Evolutionary conservation across 2,888 invertebrate species (phyloP), one percentile per base, ranked within the genome.

Genomic region (Troides helena): DNA sequence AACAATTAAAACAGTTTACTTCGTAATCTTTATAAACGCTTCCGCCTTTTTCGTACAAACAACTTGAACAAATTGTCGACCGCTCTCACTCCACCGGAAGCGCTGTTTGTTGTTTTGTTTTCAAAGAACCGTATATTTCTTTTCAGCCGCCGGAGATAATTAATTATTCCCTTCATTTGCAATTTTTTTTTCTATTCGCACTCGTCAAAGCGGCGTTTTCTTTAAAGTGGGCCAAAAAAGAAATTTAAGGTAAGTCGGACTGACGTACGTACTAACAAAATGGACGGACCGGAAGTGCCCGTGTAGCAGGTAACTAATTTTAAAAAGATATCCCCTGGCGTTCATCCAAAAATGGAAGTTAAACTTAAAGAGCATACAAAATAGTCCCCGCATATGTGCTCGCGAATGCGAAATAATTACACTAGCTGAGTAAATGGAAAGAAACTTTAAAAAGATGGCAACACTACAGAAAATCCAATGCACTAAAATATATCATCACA

Each of bases 141-240:
- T 65, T 68, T 77, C 76, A 76, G 77, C 77, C n/a, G 76, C 76
- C 78, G 74, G 77, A 77, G 80, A 81, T 82, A 84, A 85, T 85
- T 85, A 85, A 86, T 86, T 82, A 80, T 82, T 76, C 75, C 77
- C 75, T 78, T 82, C 78, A 82, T 86, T 85, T 81, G 76, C 83
- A 80, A 79, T 74, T 73, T 74, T 72, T 74, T 74, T 67, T 73
- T 61, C 5, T 17, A 50, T 10, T 21, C 21, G 56, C 56, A 21
- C 14, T 10, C 21, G 18, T 56, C 21, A 46, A 56, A 18, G 53
- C n/a, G 53, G 56, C 21, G n/a, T 4, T 74, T 73, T n/a, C 53
- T 62, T 65, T 50, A 25, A 65, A 53, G 61, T 62, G 30, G 30
- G 12, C 43, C 39, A 63, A 53, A 61, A 17, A 30, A 53, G 53